Evolutionary conservation across 2,113 vertebrate species (phyloP), one percentile per base, ranked within the genome.

Genomic region (Ceyx cyanopectus): DNA sequence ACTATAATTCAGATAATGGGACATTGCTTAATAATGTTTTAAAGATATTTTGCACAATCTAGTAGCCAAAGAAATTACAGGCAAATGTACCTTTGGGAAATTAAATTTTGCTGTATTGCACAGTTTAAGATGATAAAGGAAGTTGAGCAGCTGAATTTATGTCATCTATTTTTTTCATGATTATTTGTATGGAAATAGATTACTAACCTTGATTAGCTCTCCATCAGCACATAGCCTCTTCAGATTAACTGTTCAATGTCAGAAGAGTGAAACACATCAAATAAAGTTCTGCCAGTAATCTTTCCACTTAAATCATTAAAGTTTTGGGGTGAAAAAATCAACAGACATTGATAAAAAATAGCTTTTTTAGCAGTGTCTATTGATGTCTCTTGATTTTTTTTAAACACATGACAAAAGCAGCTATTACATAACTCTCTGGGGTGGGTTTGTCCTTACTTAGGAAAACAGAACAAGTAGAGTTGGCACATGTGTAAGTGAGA

Each of bases 181-280:
- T 79, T 84, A 65, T 90, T 93, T 92, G n/a, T 48, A 69, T 43
- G 76, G 34, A 80, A 92, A 94, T 43, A 82, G 89, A 90, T 80
- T 87, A 62, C 66, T 66, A 95, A 60, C 32, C 11, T 14, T 22
- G 24, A 45, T 75, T 79, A 73, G 21, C 51, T 85, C 23, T 60
- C 32, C 37, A 53, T 74, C 85, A 91, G 18, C 50, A 77, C 34
- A 76, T 2, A 5, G 29, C 9, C 17, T 92, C 54, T 93, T 94
- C 85, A 94, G 85, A 81, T 77, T 90, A 95, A 81, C 13, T 53
- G 20, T 68, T 85, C 30, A 63, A 63, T 81, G 19, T 74, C 61
- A 94, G 60, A 80, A 81, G 76, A 23, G 9, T 81, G 51, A 92
- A 95, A 60, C 20, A 43, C 40, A 24, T 86, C 37, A 66, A 83